phyloP scores from a whole-genome alignment of 2,797 vertebrate species.

The Kryptopterus vitreolus region DNA sequence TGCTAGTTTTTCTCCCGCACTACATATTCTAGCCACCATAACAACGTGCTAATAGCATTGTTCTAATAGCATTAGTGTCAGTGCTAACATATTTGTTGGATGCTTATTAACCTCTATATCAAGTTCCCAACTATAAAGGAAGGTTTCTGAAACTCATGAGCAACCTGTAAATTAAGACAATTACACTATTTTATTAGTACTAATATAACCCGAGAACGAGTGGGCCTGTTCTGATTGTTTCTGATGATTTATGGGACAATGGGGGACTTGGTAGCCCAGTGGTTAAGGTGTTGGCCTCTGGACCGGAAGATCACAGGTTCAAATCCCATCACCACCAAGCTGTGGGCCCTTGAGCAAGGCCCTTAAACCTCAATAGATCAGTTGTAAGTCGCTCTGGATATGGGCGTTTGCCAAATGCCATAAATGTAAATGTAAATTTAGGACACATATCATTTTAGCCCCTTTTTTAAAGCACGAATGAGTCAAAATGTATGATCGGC shows the following conservation, averaged over 20 bases:
- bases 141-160: not conserved
- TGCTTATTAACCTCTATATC: not conserved
- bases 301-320: too few species aligned
- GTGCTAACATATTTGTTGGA: not conserved
- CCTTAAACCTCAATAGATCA: too few species aligned
- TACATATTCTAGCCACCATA: not conserved
- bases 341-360: too few species aligned
- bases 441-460: not conserved
- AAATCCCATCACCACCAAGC: too few species aligned
- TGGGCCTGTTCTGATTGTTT: not conserved
- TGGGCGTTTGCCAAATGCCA: too few species aligned
- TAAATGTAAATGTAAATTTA: too few species aligned
- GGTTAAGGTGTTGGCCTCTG: too few species aligned
- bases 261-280: too few species aligned
- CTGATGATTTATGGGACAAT: slow-evolving; percentile 2
- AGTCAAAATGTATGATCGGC: too few species aligned
- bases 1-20: not conserved
- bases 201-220: not conserved
- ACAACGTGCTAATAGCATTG: not conserved
- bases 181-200: not conserved
- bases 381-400: too few species aligned
- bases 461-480: too few species aligned
- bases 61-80: not conserved
- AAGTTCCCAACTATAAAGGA: not conserved
- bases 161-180: not conserved